Conservation (phyloP, 2,797 vertebrate genomes). For the Siniperca undulata region DNA sequence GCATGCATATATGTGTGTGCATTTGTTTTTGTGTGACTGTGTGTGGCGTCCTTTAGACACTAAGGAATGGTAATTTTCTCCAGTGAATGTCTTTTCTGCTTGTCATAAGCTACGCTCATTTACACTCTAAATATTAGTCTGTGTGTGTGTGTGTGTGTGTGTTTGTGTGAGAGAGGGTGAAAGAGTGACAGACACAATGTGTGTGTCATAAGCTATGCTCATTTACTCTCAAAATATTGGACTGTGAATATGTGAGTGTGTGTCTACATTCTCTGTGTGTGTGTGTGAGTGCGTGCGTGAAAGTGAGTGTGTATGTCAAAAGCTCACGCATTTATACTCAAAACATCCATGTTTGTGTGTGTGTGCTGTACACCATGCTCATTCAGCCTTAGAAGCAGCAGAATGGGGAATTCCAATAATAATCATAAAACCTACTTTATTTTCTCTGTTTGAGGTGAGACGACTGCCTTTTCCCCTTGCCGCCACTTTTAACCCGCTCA, state of each 20-base stretch:
- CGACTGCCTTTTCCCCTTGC: conserved; percentile 49
- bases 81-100: conserved; percentile 65
- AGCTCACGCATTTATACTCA: not conserved
- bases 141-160: conserved; percentile 38
- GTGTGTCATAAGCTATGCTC: conserved; percentile 56
- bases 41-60: conserved; percentile 55
- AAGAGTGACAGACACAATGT: conserved; percentile 26
- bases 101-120: conserved; percentile 72
- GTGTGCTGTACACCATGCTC: conserved; percentile 23
- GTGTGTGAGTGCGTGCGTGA: conserved; percentile 21
- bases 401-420: conserved; percentile 74
- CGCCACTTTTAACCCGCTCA: conserved; percentile 59
- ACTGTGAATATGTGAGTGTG: conserved; percentile 38
- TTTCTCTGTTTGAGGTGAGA: conserved; percentile 79
- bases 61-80: conserved; percentile 76
- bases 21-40: conserved; percentile 45
- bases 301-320: conserved; percentile 24
- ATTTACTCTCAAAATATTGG: conserved; percentile 67
- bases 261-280: conserved; percentile 28
- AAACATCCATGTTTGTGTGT: conserved; percentile 3
- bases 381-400: conserved; percentile 56
- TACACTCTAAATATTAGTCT: conserved; percentile 57
- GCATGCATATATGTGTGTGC: conserved; percentile 17
- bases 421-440: conserved; percentile 79
- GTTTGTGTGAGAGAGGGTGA: not conserved